Evolutionary conservation across 2,888 invertebrate species (phyloP), one percentile per base, ranked within the genome.

Genomic region (Diploptera punctata): DNA sequence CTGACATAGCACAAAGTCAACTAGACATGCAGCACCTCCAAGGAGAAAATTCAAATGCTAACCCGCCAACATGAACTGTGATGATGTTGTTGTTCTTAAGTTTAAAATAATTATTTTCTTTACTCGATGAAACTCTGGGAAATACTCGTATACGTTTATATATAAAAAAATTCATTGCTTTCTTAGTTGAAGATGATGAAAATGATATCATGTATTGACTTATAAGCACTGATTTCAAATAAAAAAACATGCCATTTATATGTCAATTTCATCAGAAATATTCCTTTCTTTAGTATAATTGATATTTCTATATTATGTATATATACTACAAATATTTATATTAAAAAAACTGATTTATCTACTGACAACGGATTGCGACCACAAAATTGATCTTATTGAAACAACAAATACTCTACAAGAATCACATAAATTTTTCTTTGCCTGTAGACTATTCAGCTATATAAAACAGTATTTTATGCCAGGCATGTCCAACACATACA

Each of bases 1-100:
- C 95, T 80, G 97, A 98, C 80, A 97, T 98, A 71, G 96, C 96
- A 0, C 94, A 96, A 81, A 91, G 93, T 62, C 96, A 97, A 79
- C 85, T 97, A 0, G 94, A 95, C 78, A 95, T 95, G 94, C 93
- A 93, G 79, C 91, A 91, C 80, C 87, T 76, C 73, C 77, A 78
- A 77, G 67, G 76, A 73, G 77, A 76, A 29, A 57, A 29, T 57
- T 24, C 57, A 9, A 57, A 57, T 57, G 31, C 18, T 10, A 29
- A 57, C 57, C 24, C 26, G 2, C 31, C 29, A 29, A n/a, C 57
- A 57, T 57, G 31, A 57, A 57, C 31, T 29, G 33, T 33, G 33
- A n/a, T n/a, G n/a, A n/a, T n/a, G n/a, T n/a, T n/a, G n/a, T n/a
- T n/a, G n/a, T n/a, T n/a, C n/a, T n/a, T n/a, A n/a, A n/a, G n/a